Base-by-base conservation (phyloP, 2,113 vertebrate genomes). In the Rhinoderma darwinii region DNA sequence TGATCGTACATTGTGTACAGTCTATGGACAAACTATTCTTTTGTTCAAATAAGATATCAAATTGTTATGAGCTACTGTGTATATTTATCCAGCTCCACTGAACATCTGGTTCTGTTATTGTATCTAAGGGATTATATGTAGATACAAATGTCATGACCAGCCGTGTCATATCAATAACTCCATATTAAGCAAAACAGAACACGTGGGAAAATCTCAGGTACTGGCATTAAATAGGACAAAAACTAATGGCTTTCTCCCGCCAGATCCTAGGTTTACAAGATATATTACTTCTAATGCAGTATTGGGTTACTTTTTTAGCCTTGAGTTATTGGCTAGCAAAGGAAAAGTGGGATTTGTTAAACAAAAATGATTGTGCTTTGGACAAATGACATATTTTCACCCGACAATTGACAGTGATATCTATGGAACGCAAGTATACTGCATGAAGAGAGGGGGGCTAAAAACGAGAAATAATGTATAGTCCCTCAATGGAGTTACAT, bases 101-200 rank as follows among this genome's bases (percentile, higher is more conserved):
- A 75, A 50, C 74, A 61, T 63, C 88, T 89, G 86, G 90, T 89
- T 89, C 88, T 72, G 81, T 88, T 88, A 89, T 88, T 89, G 88
- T 92, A 93, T 87, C 84, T 44, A 27, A 11, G 56, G 79, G 79
- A 66, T 82, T 82, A 82, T n/a, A 66, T 63, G 79, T 44, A 37
- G 79, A 82, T 43, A 82, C 79, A 63, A 82, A 82, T 82, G 79
- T 82, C 79, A 82, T 30, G 79, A 82, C 56, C 79, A 82, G 79
- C 79, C 79, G 35, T 30, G 79, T 61, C 79, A 61, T 82, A 82
- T 66, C 56, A 63, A 30, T 82, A 82, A 82, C 79, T 82, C 37
- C 79, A 82, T 61, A 41, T 82, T 82, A 82, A 82, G 79, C 25
- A 44, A 63, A 43, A 30, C 25, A 4, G 25, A 82, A n/a, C 56